Base-by-base conservation (phyloP, 1,140 invertebrate species). In the Amyelois transitella region DNA sequence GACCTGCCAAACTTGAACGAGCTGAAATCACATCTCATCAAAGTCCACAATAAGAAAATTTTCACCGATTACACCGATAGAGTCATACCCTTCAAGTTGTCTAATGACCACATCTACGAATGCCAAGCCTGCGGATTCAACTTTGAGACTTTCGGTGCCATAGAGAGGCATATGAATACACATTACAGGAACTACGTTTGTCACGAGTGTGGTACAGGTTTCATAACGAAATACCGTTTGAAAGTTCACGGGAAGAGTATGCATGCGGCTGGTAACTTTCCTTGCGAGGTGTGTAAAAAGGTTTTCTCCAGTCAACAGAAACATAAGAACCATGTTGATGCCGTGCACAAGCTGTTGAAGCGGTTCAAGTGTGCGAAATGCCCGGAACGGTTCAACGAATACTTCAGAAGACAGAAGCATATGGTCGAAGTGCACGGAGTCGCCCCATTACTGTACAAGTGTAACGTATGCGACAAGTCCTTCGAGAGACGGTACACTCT, bases 121-220 rank as follows among this genome's bases (percentile, higher is more conserved):
- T 87, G 84, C 50, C 77, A 83, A 58, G 45, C 81, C 0, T 87
- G 81, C 24, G 76, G 77, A 0, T 85, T 80, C 25, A 80, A 62
- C 14, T 86, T 83, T 22, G 81, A 84, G 48, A 85, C 81, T 0
- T 87, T 87, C 24, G 84, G 84, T 0, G 75, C 81, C 0, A 83
- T 87, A 7, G 84, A 87, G 32, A 24, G 84, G 0, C 84, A 87
- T 52, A 87, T 87, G 84, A 87, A 87, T 19, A 69, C 78, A 0
- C 84, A 87, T 55, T 87, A 69, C 24, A 76, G 84, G 38, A 87
- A 87, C 22, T 85, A 84, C 20, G 81, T 87, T 0, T 87, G 84
- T 55, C 78, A 75, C 6, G 79, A 85, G 8, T 87, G 84, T 18
- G 84, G 84, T 0, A 72, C 81, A 0, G 84, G 84, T 1, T 87